Evolutionary conservation across 2,888 invertebrate species (phyloP).

Genomic region (Odontocolon sp.): DNA sequence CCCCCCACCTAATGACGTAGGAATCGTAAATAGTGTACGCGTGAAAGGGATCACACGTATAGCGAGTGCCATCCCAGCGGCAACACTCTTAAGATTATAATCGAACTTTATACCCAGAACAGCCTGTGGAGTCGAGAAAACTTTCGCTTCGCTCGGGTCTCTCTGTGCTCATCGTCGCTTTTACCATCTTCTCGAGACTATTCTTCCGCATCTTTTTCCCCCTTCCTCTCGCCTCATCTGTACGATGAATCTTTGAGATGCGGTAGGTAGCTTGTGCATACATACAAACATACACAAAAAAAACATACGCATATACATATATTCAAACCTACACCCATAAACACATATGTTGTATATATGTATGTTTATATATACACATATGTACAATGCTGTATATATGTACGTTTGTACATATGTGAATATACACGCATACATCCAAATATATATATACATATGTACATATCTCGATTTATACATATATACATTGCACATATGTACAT

Average conservation of each 20-base stretch:
- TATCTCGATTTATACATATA: no score
- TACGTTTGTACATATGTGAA: neutral
- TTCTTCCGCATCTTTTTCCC: constrained; percentile 47
- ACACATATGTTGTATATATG: neutral
- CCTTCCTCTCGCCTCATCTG: neutral
- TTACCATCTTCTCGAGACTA: constrained; percentile 4
- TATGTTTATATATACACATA: neutral
- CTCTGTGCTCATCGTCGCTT: constrained; percentile 22
- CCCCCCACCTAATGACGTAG: neutral
- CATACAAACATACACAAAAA: neutral
- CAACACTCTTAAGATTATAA: constrained; percentile 39
- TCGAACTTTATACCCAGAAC: constrained; percentile 41
- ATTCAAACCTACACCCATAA: neutral
- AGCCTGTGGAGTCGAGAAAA: constrained; percentile 26
- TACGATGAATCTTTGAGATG: neutral
- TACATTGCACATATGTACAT: neutral
- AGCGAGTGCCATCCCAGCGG: constrained; percentile 29
- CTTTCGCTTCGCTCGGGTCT: constrained; percentile 50
- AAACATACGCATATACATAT: no score
- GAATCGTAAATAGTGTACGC: constrained; percentile 22
- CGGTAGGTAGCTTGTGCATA: neutral
- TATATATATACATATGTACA: no score
- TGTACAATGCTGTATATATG: no score
- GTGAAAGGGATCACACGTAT: constrained; percentile 46
- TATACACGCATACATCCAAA: neutral